phyloP scores from a whole-genome alignment of 2,888 invertebrate species.

The Lochmaea capreae region DNA sequence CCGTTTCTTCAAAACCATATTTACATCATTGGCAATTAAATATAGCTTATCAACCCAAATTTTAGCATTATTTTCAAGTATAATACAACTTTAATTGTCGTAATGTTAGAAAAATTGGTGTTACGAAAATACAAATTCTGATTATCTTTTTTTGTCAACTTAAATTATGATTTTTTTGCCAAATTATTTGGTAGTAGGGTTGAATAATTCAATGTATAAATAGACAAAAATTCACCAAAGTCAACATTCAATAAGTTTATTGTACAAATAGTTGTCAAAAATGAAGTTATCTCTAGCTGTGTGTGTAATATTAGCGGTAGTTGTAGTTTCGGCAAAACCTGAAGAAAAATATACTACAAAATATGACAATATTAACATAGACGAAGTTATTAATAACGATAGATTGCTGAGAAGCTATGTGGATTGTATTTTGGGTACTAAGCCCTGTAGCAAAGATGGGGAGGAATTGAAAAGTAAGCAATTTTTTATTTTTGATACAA shows the following conservation, averaged over 20 bases:
- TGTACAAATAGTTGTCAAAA: neutral
- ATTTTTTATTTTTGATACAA: no score
- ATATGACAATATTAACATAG: constrained; percentile 77
- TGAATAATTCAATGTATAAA: neutral
- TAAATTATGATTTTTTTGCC: neutral
- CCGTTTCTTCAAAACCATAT: neutral
- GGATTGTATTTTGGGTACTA: constrained; percentile 74
- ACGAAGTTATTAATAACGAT: constrained; percentile 74
- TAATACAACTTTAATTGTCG: neutral
- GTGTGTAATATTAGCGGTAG: neutral
- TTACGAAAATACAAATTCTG: neutral
- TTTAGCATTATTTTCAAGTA: neutral
- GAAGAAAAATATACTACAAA: constrained; percentile 70
- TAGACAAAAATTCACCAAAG: neutral
- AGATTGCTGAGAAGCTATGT: constrained; percentile 74
- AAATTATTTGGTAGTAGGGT: neutral
- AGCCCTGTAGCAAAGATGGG: constrained; percentile 77
- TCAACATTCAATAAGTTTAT: neutral
- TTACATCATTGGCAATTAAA: neutral
- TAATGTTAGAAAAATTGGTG: neutral
- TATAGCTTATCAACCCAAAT: neutral
- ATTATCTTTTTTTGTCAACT: neutral
- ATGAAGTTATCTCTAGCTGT: neutral
- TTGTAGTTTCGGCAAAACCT: constrained; percentile 10
- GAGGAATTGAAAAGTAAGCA: constrained; percentile 77